These are phyloP conservation scores for Cnemophilus loriae DNA, from an alignment of 2,113 vertebrate genomes.

Conservation along the genomic window DNA sequence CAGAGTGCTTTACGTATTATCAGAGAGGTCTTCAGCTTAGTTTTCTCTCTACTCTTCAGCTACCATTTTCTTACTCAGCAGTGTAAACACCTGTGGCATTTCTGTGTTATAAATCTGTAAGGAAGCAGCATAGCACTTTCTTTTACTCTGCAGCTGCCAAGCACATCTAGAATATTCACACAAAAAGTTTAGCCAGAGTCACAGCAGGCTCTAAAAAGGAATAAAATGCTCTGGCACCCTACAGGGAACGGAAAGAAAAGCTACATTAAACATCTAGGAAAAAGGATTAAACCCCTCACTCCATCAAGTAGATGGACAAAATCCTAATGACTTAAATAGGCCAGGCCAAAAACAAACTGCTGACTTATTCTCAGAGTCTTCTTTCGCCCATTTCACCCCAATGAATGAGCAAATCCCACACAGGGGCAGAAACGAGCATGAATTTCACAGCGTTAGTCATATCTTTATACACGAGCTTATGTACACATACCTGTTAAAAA, in stretches of 20 bases:
- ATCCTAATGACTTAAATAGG: background rate
- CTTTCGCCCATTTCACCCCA: background rate
- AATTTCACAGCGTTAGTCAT: background rate
- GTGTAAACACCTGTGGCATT: background rate
- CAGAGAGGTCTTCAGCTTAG: background rate
- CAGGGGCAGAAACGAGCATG: background rate
- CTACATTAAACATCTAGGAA: background rate
- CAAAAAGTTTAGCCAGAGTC: background rate
- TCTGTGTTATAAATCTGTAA: background rate
- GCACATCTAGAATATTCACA: background rate
- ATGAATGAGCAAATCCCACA: background rate
- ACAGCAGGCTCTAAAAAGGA: background rate
- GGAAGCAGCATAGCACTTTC: background rate
- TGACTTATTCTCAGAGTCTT: background rate
- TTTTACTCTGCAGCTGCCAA: background rate
- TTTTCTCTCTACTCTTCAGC: background rate
- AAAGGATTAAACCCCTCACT: background rate
- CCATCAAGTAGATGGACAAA: background rate
- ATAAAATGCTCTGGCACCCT: background rate
- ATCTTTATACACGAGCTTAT: background rate
- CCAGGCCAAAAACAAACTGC: background rate
- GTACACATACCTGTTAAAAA: constrained; percentile 84
- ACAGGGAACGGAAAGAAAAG: background rate
- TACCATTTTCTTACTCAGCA: background rate
- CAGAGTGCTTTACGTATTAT: background rate